These are phyloP conservation scores for Varanus komodoensis DNA, from an alignment of 2,113 vertebrate genomes.

Conservation along the genomic window DNA sequence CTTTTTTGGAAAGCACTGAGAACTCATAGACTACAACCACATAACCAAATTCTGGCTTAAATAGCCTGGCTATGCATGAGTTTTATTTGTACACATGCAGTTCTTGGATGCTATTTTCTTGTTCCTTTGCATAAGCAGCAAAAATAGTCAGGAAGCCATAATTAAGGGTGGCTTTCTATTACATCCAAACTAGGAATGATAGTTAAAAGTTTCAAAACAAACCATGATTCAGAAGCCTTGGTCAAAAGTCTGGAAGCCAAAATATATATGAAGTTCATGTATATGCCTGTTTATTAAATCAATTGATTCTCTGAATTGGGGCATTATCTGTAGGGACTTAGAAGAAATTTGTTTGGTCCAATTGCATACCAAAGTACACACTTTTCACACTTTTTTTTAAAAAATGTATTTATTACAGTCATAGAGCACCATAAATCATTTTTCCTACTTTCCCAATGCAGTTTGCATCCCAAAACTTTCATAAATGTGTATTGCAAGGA, in stretches of 20 bases:
- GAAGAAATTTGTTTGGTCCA: no score
- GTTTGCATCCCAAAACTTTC: no score
- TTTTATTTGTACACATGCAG: not conserved
- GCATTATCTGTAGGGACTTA: no score
- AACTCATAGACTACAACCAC: not conserved
- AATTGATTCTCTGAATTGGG: not conserved
- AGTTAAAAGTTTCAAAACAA: not conserved
- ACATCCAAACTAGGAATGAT: not conserved
- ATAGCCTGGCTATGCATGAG: not conserved
- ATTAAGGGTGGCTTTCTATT: not conserved
- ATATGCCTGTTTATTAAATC: not conserved
- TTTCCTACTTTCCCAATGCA: no score
- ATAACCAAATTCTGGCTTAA: not conserved
- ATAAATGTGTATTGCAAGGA: no score
- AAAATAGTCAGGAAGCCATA: not conserved
- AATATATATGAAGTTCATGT: not conserved
- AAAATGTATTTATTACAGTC: no score
- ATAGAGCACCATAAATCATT: no score
- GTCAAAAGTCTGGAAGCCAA: not conserved
- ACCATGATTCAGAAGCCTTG: not conserved
- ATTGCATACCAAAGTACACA: no score
- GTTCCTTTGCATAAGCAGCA: not conserved
- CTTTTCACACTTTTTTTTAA: no score
- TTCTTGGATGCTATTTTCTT: not conserved
- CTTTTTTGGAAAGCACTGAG: no score